Conservation (phyloP, 2,113 vertebrate genomes). For the Sarotherodon lohbergeri region DNA sequence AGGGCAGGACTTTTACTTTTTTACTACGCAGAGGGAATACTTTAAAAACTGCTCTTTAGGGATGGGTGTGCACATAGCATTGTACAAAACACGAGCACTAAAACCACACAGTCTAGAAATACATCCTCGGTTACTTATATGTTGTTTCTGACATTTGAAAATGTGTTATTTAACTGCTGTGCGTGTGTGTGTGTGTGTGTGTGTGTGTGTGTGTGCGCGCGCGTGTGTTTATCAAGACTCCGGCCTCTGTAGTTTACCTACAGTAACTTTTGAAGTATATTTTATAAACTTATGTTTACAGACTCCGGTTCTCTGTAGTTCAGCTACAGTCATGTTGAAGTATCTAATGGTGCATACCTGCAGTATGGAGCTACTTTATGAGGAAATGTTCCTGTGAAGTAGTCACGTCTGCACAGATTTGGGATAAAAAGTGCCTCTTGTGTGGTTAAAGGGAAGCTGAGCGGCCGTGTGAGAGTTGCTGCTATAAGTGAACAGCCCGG, state of each 20-base stretch:
- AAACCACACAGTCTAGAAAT: constrained; percentile 50
- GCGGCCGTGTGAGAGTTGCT: neutral
- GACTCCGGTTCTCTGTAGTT: constrained; percentile 62
- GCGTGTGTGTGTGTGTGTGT: neutral
- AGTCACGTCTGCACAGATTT: neutral
- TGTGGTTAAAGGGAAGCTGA: neutral
- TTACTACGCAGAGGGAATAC: neutral
- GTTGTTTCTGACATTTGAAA: constrained; percentile 1
- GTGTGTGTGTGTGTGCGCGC: accelerated
- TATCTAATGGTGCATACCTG: constrained; percentile 25
- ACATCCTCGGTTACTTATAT: neutral
- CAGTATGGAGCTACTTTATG: neutral
- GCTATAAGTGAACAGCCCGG: neutral
- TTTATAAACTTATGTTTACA: constrained; percentile 32
- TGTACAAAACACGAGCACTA: constrained; percentile 31
- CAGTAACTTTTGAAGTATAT: constrained; percentile 58
- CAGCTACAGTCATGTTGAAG: constrained; percentile 63
- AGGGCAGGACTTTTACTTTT: constrained; percentile 13
- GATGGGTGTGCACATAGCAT: constrained; percentile 9
- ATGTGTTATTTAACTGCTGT: constrained; percentile 26
- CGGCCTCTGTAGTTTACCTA: constrained; percentile 62
- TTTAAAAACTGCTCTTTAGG: constrained; percentile 13
- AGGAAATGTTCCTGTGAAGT: neutral
- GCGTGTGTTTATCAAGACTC: constrained; percentile 39
- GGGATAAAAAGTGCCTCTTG: neutral